Conservation (phyloP, 1,140 invertebrate genomes). For the Lutraria rhynchaena region DNA sequence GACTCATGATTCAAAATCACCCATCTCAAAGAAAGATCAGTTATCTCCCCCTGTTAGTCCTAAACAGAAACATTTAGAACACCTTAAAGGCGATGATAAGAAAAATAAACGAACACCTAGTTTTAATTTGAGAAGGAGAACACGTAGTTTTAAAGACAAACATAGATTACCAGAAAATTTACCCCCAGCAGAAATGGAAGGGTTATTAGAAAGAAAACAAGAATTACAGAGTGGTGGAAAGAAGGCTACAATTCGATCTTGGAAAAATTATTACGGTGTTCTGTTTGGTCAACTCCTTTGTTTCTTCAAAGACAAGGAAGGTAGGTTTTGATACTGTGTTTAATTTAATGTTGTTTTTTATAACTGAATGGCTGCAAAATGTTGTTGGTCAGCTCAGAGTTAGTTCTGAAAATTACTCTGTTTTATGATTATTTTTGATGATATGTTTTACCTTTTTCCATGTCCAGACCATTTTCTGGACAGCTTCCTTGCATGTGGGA, state of each 20-base stretch:
- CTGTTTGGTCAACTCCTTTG: conserved; percentile 97
- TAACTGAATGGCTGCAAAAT: no score
- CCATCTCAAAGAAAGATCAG: conserved; percentile 84
- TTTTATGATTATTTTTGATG: no score
- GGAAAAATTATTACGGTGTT: conserved; percentile 97
- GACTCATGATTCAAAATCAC: conserved; percentile 32
- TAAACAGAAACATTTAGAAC: conserved; percentile 70
- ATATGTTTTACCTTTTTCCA: no score
- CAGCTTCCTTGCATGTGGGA: no score
- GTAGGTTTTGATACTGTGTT: no score
- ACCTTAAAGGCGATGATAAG: conserved; percentile 74
- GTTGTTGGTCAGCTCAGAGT: no score
- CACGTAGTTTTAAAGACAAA: conserved; percentile 89
- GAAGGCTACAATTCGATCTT: conserved; percentile 95
- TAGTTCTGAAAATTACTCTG: no score
- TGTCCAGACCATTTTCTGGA: no score
- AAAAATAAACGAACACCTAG: conserved; percentile 93
- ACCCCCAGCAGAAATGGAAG: conserved; percentile 95
- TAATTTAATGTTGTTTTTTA: no score
- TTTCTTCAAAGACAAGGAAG: conserved; percentile 98
- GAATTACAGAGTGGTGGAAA: conserved; percentile 96
- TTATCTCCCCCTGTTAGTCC: conserved; percentile 75
- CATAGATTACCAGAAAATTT: conserved; percentile 85
- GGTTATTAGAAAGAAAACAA: conserved; percentile 96
- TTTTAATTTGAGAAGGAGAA: conserved; percentile 93